A percentile compares a stretch with the other conserved stretches of the same genome.
Conservation (phyloP, 2,888 invertebrate species). For the Eugnorisma glareosa region DNA sequence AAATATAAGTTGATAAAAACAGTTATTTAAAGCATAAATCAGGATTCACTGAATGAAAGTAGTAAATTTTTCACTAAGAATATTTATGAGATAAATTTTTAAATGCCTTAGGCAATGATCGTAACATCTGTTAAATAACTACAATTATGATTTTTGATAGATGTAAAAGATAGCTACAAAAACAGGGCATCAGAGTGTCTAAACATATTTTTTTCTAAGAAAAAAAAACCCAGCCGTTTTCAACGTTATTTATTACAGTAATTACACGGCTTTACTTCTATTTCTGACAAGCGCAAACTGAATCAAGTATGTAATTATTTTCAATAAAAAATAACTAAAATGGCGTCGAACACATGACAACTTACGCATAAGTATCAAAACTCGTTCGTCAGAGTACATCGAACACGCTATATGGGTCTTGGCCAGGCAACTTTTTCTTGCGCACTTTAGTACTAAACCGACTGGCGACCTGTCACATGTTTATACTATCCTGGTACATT, state of each 20-base stretch:
- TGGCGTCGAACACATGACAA: slow-evolving; percentile 53
- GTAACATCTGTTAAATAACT: slow-evolving; percentile 32
- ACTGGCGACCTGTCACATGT: slow-evolving; percentile 81
- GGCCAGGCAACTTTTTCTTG: slow-evolving; percentile 90
- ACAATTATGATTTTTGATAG: slow-evolving; percentile 23
- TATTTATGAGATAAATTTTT: slow-evolving; percentile 19
- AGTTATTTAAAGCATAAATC: slow-evolving; percentile 43
- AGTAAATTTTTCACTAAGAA: slow-evolving; percentile 15
- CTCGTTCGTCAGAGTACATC: slow-evolving; percentile 76
- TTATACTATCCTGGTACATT: slow-evolving; percentile 77
- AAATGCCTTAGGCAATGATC: slow-evolving; percentile 17
- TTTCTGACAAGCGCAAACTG: slow-evolving; percentile 35
- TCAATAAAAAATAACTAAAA: slow-evolving; percentile 61
- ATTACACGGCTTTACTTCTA: slow-evolving; percentile 28
- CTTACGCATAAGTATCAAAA: slow-evolving; percentile 82
- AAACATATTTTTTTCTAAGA: slow-evolving; percentile 11
- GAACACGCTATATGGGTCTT: slow-evolving; percentile 88
- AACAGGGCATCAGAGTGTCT: background rate
- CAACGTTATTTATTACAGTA: slow-evolving; percentile 14
- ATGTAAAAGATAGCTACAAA: slow-evolving; percentile 24
- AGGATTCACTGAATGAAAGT: slow-evolving; percentile 42
- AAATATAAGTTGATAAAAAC: slow-evolving; percentile 39
- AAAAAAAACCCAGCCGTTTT: background rate
- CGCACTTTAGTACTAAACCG: slow-evolving; percentile 82
- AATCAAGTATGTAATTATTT: slow-evolving; percentile 38